Base-by-base conservation (phyloP, 2,797 vertebrate genomes). In the Arrhamphus sclerolepis region DNA sequence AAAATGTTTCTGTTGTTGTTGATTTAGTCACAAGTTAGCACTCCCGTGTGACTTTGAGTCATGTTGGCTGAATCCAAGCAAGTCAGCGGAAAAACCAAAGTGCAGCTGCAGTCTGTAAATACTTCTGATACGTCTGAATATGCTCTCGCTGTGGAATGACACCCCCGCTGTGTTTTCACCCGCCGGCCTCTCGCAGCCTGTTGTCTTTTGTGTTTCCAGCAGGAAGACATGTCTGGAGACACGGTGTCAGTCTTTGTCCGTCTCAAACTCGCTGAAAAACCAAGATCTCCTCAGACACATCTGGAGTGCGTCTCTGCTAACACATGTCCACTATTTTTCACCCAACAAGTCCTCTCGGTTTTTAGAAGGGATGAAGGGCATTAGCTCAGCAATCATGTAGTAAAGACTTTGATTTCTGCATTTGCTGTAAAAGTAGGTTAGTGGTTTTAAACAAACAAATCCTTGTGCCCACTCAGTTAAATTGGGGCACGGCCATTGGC, bases 401-500 rank as follows among this genome's bases (percentile, higher is more conserved):
- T 72, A 66, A 81, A 81, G 68, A 82, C 59, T 76, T 51, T 66
- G 65, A 75, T 67, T 80, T 75, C 58, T 67, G 76, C 67, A 42
- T 48, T 53, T 53, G 61, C 80, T 78, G 72, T 81, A 72, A 90
- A 90, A 88, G 86, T 89, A 88, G 86, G 85, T 89, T 89, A 86
- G 88, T 66, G 90, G 87, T 89, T 91, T 86, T 82, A 81, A 84
- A 82, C 77, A 86, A 86, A 86, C 82, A 87, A 77, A 80, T 80
- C 84, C 84, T 84, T 87, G 77, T 87, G 83, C 88, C 80, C 81
- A 79, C 78, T 87, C 80, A 88, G 82, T 87, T 86, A 67, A 89
- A 84, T 70, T 76, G 85, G 58, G 86, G 88, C 70, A 4, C 18
- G 64, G 55, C 78, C 77, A 85, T 89, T 91, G 85, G 87, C 77